phyloP scores from a whole-genome alignment of 2,797 vertebrate species.

The Thaleichthys pacificus region DNA sequence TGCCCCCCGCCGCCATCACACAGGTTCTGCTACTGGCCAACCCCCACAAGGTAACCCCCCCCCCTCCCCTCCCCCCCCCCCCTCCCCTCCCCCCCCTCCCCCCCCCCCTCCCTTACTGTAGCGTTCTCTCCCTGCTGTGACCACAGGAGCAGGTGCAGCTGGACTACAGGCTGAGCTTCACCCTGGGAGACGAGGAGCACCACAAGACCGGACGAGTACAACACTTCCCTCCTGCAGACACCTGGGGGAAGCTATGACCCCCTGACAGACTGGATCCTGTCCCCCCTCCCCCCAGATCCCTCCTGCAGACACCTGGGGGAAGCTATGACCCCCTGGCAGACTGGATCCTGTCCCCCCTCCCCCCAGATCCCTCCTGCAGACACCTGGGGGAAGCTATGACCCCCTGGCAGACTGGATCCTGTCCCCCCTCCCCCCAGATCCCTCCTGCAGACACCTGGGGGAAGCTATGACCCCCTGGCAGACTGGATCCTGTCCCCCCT shows the following conservation, averaged over 20 bases:
- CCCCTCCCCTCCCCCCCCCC: neutral
- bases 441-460: slow-evolving; percentile 91
- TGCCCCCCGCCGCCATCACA: slow-evolving; percentile 94
- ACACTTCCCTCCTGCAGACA: slow-evolving; percentile 90
- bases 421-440: slow-evolving; percentile 52
- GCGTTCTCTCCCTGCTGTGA: no score
- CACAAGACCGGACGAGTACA: slow-evolving; percentile 91
- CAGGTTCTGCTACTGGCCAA: slow-evolving; percentile 89
- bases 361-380: slow-evolving; percentile 84
- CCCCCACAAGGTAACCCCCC: neutral
- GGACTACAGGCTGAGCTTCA: slow-evolving; percentile 91
- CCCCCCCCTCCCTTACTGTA: neutral
- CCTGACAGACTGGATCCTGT: slow-evolving; percentile 33
- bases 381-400: slow-evolving; percentile 76
- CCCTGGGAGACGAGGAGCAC: slow-evolving; percentile 87
- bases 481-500: slow-evolving; percentile 25
- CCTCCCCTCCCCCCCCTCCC: no score
- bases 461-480: slow-evolving; percentile 15
- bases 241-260: slow-evolving; percentile 90
- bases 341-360: slow-evolving; percentile 25
- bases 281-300: slow-evolving; percentile 70
- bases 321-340: slow-evolving; percentile 15
- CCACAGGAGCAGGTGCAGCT: slow-evolving; percentile 92
- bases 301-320: slow-evolving; percentile 86
- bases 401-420: slow-evolving; percentile 30